Base-by-base conservation (phyloP, 2,113 vertebrate genomes). In the Ailuropoda melanoleuca region DNA sequence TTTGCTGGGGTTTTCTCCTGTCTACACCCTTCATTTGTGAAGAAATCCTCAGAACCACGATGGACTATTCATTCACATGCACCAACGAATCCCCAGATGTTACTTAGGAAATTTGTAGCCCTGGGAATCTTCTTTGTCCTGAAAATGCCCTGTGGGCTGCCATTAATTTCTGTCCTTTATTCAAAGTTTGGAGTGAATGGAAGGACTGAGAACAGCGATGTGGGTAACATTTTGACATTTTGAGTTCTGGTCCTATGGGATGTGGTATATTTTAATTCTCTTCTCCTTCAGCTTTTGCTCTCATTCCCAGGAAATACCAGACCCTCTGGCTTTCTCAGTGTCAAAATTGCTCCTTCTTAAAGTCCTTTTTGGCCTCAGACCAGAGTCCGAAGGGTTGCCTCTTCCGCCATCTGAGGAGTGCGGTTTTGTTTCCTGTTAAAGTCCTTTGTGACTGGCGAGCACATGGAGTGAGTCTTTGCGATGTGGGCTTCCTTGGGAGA, bases 21-120 rank as follows among this genome's bases (percentile, higher is more conserved):
- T 95, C 90, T 98, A 97, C 96, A 97, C 50, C 72, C 39, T 70
- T 94, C 90, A 95, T 93, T 97, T 95, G 95, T 97, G 72, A 97
- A 98, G 88, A 97, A 96, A 93, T 95, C 74, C 74, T 96, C 89
- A 78, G 74, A 90, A 94, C 85, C 96, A 97, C 93, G 98, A 96
- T 83, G 43, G 74, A 86, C 88, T 93, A 92, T 93, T 96, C 85
- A 96, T 96, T 96, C 96, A 93, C 90, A 55, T 58, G 37, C 23
- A 90, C n/a, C 29, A 82, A 48, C 26, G 29, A 90, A 62, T 91
- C 90, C 58, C 66, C 88, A 70, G 75, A 90, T 94, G 88, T 82
- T 56, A 56, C 43, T 94, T 87, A 39, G 58, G 89, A 92, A 95
- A 92, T 29, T 6, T 53, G 19, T 56, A 82, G 56, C 48, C 19